Base-by-base conservation (phyloP, 2,113 vertebrate genomes). In the Nanger granti region DNA sequence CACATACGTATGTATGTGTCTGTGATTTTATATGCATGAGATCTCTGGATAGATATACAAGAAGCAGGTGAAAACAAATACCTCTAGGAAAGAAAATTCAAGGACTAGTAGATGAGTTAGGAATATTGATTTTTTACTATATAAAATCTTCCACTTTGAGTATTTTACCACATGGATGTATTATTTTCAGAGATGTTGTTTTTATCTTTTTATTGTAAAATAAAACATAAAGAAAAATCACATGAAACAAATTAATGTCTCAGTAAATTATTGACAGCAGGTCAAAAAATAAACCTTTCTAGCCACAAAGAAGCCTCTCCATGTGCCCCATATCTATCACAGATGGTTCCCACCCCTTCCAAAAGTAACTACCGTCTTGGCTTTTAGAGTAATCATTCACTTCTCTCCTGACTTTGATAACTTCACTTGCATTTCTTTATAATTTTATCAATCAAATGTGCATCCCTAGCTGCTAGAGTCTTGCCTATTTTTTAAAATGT, bases 111-210 rank as follows among this genome's bases (percentile, higher is more conserved):
- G 26, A n/a, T 14, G 44, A 15, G 12, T 69, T 69, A 34, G 41
- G 6, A 82, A 88, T 52, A 88, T 7, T 8, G 34, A 94, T 18
- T 47, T 88, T 93, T 69, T 20, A 83, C 41, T 28, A 22, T 52
- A 41, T 59, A 83, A 47, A 82, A 34, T 37, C 66, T 96, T 83
- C 41, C n/a, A 37, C 14, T 66, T 91, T 82, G 41, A 59, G 55
- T 92, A 64, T 54, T 96, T 82, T 93, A 73, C 84, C 17, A 52
- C 7, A 31, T 64, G 87, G 9, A 59, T 52, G 5, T 20, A 85
- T 85, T 82, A 84, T 49, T 76, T 96, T 93, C 49, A 89, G 73
- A 89, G 90, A 80, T 69, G 26, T 13, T 87, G 26, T 13, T 87
- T 84, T 84, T 9, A 22, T 52, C 15, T 80, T 90, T 20, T 88